Conservation (phyloP, 2,797 vertebrate genomes). For the Synaphobranchus kaupii region DNA sequence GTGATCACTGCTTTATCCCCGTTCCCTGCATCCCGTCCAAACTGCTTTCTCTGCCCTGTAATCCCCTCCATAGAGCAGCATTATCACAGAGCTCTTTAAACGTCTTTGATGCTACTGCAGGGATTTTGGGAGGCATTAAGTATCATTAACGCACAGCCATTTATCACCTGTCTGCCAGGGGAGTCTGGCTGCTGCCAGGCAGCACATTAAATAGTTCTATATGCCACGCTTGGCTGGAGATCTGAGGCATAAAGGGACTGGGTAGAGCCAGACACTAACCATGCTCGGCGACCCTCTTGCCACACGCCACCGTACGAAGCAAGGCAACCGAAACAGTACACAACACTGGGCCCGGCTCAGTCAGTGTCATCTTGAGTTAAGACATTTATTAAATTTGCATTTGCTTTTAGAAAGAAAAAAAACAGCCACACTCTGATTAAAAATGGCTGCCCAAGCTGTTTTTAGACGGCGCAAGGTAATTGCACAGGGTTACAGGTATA, state of each 20-base stretch:
- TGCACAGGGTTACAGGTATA: not conserved
- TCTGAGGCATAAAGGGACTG: conserved; percentile 33
- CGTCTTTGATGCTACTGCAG: conserved; percentile 64
- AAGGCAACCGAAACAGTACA: not conserved
- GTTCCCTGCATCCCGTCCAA: conserved; percentile 49
- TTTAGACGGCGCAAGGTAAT: not conserved
- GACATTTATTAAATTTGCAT: not conserved
- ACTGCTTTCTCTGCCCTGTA: conserved; percentile 52
- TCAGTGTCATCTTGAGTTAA: not conserved
- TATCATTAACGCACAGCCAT: conserved; percentile 61
- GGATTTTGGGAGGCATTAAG: conserved; percentile 66
- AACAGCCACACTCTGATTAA: not conserved
- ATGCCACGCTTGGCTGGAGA: conserved; percentile 44
- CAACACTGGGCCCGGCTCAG: not conserved
- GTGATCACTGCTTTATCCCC: conserved; percentile 52
- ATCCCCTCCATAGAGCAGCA: conserved; percentile 59
- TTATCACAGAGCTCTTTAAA: conserved; percentile 55
- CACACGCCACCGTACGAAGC: not conserved
- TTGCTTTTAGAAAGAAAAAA: not conserved
- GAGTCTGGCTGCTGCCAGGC: conserved; percentile 39
- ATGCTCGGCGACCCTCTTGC: not conserved
- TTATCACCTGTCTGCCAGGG: conserved; percentile 58
- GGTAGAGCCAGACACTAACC: conserved; percentile 10
- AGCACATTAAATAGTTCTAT: conserved; percentile 47
- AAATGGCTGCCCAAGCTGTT: not conserved